Base-by-base conservation (phyloP, 1,140 invertebrate genomes). In the Melipona quadrifasciata region DNA sequence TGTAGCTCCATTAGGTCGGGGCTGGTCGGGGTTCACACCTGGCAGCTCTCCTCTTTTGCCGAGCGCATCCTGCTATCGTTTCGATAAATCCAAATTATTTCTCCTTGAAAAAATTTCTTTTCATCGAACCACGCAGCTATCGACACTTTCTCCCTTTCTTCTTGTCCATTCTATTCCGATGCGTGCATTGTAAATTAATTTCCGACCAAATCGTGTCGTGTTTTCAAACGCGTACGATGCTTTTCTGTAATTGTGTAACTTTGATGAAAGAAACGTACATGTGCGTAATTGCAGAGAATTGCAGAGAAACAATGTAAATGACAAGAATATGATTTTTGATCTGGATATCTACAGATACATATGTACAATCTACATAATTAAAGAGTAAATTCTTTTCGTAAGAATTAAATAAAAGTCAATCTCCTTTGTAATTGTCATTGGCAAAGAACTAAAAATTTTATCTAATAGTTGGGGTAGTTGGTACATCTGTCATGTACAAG, bases 1-100 rank as follows among this genome's bases (percentile, higher is more conserved):
- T 94, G 94, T 94, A 86, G 93, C 92, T 93, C 92, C 91, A 95
- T 95, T 94, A 94, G 93, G 93, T 94, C 89, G 92, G 91, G 93
- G 91, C 92, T 92, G 86, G 90, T 91, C 90, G 89, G 39, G 82
- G 76, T 93, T 93, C 91, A 92, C 94, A 94, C 93, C 94, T 95
- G 94, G 94, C 83, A 65, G 53, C 53, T 67, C 64, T 73, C 39
- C 77, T 85, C 79, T 70, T 82, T 31, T 61, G 86, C 82, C 68
- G 12, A 53, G n/a, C 74, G 65, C 31, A 21, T 73, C 57, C 34
- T 10, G 31, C 58, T 27, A 85, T 86, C 87, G 91, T 89, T 47
- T 91, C 91, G 86, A 92, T 94, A 92, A 93, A 92, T 92, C 92
- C 89, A 83, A 92, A 94, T 93, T 93, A 93, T 75, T 93, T 93